These are phyloP conservation scores for Agrochola circellaris DNA, from an alignment of 2,888 invertebrate genomes.

Conservation along the genomic window DNA sequence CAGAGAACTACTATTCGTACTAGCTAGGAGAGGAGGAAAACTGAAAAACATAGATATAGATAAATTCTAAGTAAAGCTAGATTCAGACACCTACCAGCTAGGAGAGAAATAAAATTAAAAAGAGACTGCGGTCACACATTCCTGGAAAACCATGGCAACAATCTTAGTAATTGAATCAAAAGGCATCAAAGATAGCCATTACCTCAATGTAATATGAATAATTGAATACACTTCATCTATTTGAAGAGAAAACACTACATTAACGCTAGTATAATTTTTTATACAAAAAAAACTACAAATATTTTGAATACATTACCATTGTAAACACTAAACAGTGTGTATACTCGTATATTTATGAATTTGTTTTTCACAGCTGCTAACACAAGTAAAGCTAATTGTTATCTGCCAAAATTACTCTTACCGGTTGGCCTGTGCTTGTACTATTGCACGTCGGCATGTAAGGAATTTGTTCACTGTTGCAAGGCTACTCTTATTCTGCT, in stretches of 20 bases:
- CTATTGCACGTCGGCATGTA: conserved; percentile 40
- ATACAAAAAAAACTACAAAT: conserved; percentile 29
- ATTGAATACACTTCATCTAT: conserved; percentile 21
- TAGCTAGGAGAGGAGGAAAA: background rate
- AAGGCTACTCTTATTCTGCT: conserved; percentile 55
- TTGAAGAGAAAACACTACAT: conserved; percentile 31
- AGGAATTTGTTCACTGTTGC: conserved; percentile 61
- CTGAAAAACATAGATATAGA: background rate
- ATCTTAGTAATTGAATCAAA: conserved; percentile 1
- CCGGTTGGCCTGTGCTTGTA: conserved; percentile 41
- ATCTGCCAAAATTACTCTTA: conserved; percentile 57
- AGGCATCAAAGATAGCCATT: background rate
- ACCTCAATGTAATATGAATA: conserved; percentile 11
- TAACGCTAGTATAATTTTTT: conserved; percentile 18
- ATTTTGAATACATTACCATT: conserved; percentile 55
- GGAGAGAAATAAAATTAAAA: background rate
- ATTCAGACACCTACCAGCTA: background rate
- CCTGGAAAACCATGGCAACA: background rate
- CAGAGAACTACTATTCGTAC: background rate
- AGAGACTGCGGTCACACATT: background rate
- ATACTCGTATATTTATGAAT: conserved; percentile 48
- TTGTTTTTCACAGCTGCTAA: conserved; percentile 48
- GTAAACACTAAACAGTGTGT: conserved; percentile 51
- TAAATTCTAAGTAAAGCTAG: background rate
- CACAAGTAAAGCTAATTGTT: conserved; percentile 48